Conservation (phyloP, 2,888 invertebrate species). For the Plagiodera versicolora region DNA sequence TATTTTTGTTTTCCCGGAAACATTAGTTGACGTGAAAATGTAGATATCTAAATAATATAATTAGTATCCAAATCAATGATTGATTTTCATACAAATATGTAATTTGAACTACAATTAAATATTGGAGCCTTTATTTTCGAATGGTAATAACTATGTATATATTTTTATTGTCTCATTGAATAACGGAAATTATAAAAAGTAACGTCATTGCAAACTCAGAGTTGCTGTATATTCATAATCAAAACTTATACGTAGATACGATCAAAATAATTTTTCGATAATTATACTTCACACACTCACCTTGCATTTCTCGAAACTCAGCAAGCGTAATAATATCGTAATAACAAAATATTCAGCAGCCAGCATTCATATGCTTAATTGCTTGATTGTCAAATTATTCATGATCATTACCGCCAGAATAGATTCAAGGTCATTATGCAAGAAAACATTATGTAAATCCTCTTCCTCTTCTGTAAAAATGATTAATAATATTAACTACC, state of each 20-base stretch:
- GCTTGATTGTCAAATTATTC: conserved; percentile 18
- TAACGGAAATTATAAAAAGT: too few relatives aligned
- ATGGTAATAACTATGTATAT: too few relatives aligned
- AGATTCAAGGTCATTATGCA: conserved; percentile 23
- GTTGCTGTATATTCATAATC: too few relatives aligned
- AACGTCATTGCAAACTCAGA: too few relatives aligned
- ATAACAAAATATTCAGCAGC: conserved; percentile 1
- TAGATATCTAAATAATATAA: too few relatives aligned
- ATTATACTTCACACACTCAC: neutral
- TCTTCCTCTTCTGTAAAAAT: conserved; percentile 25
- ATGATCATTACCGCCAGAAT: conserved; percentile 16
- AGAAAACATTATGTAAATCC: conserved; percentile 28
- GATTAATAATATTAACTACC: conserved; percentile 23
- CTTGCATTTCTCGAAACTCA: neutral
- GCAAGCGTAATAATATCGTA: neutral
- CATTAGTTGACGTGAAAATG: too few relatives aligned
- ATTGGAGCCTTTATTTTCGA: too few relatives aligned
- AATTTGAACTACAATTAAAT: too few relatives aligned
- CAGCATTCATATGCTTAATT: neutral
- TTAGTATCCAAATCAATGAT: too few relatives aligned
- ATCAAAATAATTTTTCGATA: neutral
- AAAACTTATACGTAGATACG: neutral
- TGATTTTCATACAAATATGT: too few relatives aligned
- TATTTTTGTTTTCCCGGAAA: too few relatives aligned
- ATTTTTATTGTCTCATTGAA: too few relatives aligned